These are phyloP conservation scores for Carassius carassius DNA, from an alignment of 2,113 vertebrate genomes.

Conservation along the genomic window DNA sequence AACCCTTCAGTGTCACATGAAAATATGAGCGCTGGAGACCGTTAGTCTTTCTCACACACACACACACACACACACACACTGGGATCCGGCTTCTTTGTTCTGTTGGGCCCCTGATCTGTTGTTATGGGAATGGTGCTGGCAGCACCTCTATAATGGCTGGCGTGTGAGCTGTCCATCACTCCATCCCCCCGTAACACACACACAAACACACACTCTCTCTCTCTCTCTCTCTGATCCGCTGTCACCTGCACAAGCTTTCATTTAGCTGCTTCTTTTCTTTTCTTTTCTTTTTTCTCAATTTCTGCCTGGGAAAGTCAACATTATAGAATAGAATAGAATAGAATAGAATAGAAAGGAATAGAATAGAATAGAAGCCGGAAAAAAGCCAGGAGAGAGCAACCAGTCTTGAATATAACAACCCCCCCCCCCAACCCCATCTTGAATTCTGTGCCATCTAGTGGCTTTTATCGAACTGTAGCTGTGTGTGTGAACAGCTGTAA, in stretches of 20 bases:
- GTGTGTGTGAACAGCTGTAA: not conserved
- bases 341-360: not conserved
- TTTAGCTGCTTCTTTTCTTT: not conserved
- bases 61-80: slow-evolving; percentile 33
- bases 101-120: slow-evolving; percentile 63
- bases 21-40: slow-evolving; percentile 72
- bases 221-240: not conserved
- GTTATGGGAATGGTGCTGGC: slow-evolving; percentile 69
- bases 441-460: slow-evolving; percentile 67
- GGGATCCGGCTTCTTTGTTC: slow-evolving; percentile 69
- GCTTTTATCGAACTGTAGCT: slow-evolving; percentile 42
- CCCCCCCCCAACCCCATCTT: slow-evolving; percentile 5
- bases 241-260: slow-evolving; percentile 2
- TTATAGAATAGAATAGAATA: not conserved
- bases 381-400: not conserved
- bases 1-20: slow-evolving; percentile 72
- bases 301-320: not conserved
- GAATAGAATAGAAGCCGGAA: not conserved
- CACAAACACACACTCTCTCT: not conserved
- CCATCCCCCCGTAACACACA: slow-evolving; percentile 52
- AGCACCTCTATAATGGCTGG: slow-evolving; percentile 69
- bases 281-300: not conserved
- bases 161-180: slow-evolving; percentile 75
- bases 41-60: slow-evolving; percentile 41
- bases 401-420: not conserved